Conservation (phyloP, 2,797 vertebrate species). For the Gymnothorax javanicus region DNA sequence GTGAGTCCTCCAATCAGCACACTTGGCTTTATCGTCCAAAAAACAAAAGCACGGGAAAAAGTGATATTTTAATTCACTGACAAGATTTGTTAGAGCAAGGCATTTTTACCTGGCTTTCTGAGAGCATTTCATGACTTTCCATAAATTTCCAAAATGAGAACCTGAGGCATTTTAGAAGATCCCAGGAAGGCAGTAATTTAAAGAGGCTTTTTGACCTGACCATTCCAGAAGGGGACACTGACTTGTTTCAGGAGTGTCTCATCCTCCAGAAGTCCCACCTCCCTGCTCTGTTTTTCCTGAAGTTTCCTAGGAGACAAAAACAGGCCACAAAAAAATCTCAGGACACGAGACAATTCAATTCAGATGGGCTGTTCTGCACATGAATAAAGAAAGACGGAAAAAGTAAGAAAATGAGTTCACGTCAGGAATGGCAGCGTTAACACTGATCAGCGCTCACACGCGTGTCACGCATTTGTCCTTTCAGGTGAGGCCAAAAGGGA, state of each 20-base stretch:
- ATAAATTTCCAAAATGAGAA: not conserved
- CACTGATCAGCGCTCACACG: too few species aligned
- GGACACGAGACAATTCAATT: not conserved
- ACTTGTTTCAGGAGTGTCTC: slow-evolving; percentile 53
- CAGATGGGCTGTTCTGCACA: too few species aligned
- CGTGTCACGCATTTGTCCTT: too few species aligned
- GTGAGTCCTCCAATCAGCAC: too few species aligned
- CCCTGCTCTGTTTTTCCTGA: slow-evolving; percentile 23
- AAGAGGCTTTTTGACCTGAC: not conserved
- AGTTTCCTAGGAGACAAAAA: slow-evolving; percentile 44
- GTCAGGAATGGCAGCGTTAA: not conserved
- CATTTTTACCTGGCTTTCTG: too few species aligned
- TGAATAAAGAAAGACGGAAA: not conserved
- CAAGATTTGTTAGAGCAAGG: too few species aligned
- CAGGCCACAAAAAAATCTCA: not conserved
- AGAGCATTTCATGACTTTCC: too few species aligned
- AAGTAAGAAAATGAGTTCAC: not conserved
- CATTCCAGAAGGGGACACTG: not conserved
- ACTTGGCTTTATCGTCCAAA: not conserved
- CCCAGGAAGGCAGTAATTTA: not conserved
- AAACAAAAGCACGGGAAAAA: not conserved
- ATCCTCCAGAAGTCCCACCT: slow-evolving; percentile 35
- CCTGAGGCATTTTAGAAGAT: not conserved
- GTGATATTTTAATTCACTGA: too few species aligned
- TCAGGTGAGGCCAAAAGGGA: too few species aligned